Conservation (phyloP, 2,888 invertebrate genomes). For the Baccha elongata region DNA sequence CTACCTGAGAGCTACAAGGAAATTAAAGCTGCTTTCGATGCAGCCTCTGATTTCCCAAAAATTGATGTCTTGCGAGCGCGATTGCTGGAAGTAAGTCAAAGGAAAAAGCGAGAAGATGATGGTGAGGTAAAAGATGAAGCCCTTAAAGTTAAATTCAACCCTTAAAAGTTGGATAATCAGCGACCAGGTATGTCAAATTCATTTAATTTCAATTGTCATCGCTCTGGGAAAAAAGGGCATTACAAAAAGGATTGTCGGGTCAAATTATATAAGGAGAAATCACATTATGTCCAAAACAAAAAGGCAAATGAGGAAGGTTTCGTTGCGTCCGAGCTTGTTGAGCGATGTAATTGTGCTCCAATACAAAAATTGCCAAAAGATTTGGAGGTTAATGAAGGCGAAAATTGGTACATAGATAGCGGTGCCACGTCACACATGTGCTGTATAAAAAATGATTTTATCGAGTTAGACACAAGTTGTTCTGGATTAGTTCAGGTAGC, state of each 20-base stretch:
- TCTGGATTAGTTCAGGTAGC: constrained; percentile 33
- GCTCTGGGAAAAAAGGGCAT: constrained; percentile 7
- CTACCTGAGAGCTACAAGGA: background rate
- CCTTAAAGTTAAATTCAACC: constrained; percentile 4
- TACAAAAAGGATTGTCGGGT: constrained; percentile 11
- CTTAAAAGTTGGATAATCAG: background rate
- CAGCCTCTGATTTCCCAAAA: constrained; percentile 10
- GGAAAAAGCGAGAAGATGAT: constrained; percentile 6
- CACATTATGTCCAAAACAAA: background rate
- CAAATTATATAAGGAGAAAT: background rate
- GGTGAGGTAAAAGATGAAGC: constrained; percentile 8
- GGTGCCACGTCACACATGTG: constrained; percentile 3
- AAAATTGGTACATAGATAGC: constrained; percentile 1
- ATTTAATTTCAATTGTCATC: constrained; percentile 23
- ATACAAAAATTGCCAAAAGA: background rate
- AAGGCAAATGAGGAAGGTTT: constrained; percentile 12
- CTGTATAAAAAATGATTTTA: too few relatives aligned
- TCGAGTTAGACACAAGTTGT: too few relatives aligned
- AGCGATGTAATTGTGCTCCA: background rate
- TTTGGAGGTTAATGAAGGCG: background rate
- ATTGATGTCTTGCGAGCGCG: constrained; percentile 11
- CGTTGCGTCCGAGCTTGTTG: constrained; percentile 1
- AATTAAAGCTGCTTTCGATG: constrained; percentile 1
- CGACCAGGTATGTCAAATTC: constrained; percentile 18
- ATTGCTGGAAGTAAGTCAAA: constrained; percentile 12